Evolutionary conservation across 2,888 invertebrate species (phyloP), one percentile per base, ranked within the genome.

Genomic region (Sarcophaga caerulescens): DNA sequence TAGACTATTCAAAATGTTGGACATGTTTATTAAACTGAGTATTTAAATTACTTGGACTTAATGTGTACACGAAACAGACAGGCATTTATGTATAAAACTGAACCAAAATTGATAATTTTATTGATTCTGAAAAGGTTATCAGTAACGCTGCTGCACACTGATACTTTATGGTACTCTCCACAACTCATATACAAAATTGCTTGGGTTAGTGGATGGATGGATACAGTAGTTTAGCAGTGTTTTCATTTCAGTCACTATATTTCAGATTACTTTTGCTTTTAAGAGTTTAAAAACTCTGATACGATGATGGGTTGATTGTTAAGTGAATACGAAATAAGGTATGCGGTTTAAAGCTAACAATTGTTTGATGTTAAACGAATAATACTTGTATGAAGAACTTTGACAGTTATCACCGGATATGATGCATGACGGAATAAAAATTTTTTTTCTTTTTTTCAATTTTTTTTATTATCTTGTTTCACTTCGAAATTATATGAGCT

Each of bases 1-100:
- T 91, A 92, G 90, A 90, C 89, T 90, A 78, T 45, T 12, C 60
- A 75, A 65, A n/a, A 19, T 57, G 23, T 44, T n/a, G 62, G 47
- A 59, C 59, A 71, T 44, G 17, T 23, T 47, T 44, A 62, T 68
- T 21, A 23, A 81, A 77, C 12, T 74, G 68, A 81, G 65, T 73
- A 62, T 75, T 62, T n/a, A 57, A 80, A 70, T 65, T 57, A 73
- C 21, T 59, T 85, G 79, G 77, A 65, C 75, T 75, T 84, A 70
- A 47, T 76, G 62, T 19, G 44, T 21, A 44, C 19, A 68, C 52
- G 25, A 71, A 35, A 44, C 14, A 12, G 1, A 35, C 4, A 65
- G 52, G 66, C n/a, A 77, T n/a, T n/a, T 14, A 74, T n/a, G n/a
- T n/a, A n/a, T 10, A 60, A 79, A 68, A 80, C 70, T 81, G 84